A percentile compares a stretch with the other conserved stretches of the same genome.
phyloP scores from a whole-genome alignment of 2,888 invertebrate genomes.

The Schizaphis graminum region DNA sequence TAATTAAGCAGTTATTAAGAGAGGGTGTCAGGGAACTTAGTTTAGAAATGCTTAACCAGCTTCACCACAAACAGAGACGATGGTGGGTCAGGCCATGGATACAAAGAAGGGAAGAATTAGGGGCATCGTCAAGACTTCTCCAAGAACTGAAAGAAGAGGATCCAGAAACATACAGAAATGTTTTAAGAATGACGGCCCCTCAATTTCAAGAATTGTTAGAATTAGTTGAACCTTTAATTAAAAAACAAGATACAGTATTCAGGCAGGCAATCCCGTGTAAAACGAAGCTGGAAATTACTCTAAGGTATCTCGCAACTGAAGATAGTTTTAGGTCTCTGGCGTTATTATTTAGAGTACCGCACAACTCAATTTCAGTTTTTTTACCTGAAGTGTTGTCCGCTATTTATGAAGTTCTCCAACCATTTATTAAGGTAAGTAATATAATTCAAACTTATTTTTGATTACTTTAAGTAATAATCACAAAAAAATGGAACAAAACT shows the following conservation, averaged over 20 bases:
- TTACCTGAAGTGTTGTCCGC: conserved; percentile 27
- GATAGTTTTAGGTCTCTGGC: conserved; percentile 37
- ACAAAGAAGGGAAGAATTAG: conserved; percentile 49
- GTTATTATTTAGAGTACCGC: conserved; percentile 42
- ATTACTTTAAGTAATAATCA: conserved; percentile 25
- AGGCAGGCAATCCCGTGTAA: conserved; percentile 38
- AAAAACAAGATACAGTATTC: conserved; percentile 44
- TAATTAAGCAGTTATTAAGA: conserved; percentile 36
- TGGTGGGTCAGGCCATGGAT: conserved; percentile 45
- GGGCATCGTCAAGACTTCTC: conserved; percentile 46
- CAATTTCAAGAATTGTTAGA: conserved; percentile 40
- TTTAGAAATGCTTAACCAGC: conserved; percentile 38
- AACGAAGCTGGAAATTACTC: conserved; percentile 31
- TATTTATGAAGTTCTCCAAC: conserved; percentile 32
- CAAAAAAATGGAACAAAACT: conserved; percentile 16
- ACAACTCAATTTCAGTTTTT: conserved; percentile 38
- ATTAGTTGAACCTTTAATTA: conserved; percentile 43
- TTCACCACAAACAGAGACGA: conserved; percentile 26
- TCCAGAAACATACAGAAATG: conserved; percentile 42
- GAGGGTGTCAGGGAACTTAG: conserved; percentile 33
- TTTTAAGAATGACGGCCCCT: conserved; percentile 36
- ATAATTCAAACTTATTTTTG: conserved; percentile 7
- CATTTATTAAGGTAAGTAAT: conserved; percentile 28
- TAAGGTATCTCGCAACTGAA: conserved; percentile 27
- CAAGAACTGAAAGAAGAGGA: conserved; percentile 32